Base-by-base conservation (phyloP, 2,797 vertebrate genomes). In the Myoxocephalus aenaeus region DNA sequence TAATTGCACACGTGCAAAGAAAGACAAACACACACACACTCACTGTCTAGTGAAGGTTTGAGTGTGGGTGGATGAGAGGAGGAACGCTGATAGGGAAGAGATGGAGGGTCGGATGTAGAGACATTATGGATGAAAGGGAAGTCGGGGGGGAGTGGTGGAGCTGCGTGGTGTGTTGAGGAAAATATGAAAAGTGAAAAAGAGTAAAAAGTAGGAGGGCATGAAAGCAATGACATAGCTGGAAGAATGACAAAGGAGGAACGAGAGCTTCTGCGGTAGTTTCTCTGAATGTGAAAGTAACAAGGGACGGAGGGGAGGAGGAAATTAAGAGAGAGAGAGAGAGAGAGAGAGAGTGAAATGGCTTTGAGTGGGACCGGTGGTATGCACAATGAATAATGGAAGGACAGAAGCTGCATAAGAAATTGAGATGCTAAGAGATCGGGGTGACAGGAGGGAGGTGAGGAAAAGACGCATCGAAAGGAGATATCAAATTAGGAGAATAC, bases 371-470 rank as follows among this genome's bases (percentile, higher is more conserved):
- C 38, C 51, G 12, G 56, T 74, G 80, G 84, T 71, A 46, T 75
- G 50, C 65, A 10, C 5, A 17, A 86, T 92, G 86, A 92, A 92
- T 90, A 91, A 91, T 86, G 77, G 74, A 89, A 64, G 70, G 84
- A 79, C 32, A 59, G 68, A 76, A 65, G 82, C 79, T 71, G 82
- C 75, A 75, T 62, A 38, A 81, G 73, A 70, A 81, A 89, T 81
- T 80, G 73, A 87, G 83, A 88, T 73, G 73, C 77, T 71, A 58
- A 77, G 72, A 79, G 81, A 77, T 46, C 59, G 48, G 36, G 59
- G 59, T 74, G 72, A 85, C 73, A 71, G 74, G 61, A 75, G 65
- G 53, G 81, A 84, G 86, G 70, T 40, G 71, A 70, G 59, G 77
- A 66, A 72, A 81, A 79, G 79, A 83, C 1, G 17, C 70, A 62